phyloP scores from a whole-genome alignment of 2,888 invertebrate genomes.

The Sphaerophoria taeniata region DNA sequence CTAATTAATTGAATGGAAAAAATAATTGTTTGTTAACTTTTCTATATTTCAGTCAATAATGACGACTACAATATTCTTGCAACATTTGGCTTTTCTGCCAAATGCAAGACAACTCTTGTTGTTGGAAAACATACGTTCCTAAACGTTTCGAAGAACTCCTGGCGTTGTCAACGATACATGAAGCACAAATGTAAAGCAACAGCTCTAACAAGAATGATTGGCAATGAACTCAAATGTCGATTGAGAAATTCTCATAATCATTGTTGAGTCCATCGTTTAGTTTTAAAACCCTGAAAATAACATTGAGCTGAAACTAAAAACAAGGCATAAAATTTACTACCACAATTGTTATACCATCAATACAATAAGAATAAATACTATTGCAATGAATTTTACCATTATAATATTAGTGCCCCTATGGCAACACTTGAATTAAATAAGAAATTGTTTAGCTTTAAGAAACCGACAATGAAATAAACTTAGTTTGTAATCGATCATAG shows the following conservation, averaged over 20 bases:
- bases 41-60: conserved; percentile 7
- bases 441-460: too few species aligned
- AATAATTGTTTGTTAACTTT: not conserved
- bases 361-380: too few species aligned
- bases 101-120: conserved; percentile 13
- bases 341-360: too few species aligned
- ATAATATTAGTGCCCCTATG: too few species aligned
- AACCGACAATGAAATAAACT: not conserved
- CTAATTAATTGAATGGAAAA: too few species aligned
- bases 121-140: conserved; percentile 29
- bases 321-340: too few species aligned
- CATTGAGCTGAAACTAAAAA: too few species aligned
- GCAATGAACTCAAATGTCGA: conserved; percentile 18
- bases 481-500: conserved; percentile 14
- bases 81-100: conserved; percentile 32
- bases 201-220: conserved; percentile 23
- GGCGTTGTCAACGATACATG: conserved; percentile 76
- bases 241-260: conserved; percentile 15
- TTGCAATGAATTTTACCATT: not conserved
- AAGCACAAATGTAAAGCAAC: conserved; percentile 46
- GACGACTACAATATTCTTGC: conserved; percentile 4
- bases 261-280: too few species aligned
- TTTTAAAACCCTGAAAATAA: too few species aligned
- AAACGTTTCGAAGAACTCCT: conserved; percentile 57
- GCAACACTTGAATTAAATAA: too few species aligned